Conservation (phyloP, 2,797 vertebrate species). For the Odontamblyopus lacepedii region DNA sequence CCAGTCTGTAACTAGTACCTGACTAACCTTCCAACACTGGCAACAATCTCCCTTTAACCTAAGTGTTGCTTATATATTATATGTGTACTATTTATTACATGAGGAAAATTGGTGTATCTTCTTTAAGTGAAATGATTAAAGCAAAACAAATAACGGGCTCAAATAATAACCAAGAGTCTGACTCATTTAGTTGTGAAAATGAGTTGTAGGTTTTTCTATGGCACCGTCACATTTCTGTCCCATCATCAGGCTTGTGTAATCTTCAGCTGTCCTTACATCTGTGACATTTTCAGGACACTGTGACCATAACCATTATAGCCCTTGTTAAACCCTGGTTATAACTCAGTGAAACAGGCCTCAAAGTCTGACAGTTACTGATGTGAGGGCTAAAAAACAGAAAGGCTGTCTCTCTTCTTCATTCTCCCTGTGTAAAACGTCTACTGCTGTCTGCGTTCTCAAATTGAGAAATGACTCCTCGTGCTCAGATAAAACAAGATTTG, state of each 20-base stretch:
- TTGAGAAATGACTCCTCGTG: conserved; percentile 8
- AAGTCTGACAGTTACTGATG: neutral
- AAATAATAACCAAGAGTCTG: too few relatives aligned
- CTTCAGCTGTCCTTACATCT: neutral
- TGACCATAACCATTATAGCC: conserved; percentile 12
- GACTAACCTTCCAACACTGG: too few relatives aligned
- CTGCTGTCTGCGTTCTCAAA: conserved; percentile 1
- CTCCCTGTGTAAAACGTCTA: neutral
- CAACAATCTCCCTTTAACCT: too few relatives aligned
- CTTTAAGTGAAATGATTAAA: too few relatives aligned
- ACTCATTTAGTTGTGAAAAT: neutral
- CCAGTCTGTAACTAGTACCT: too few relatives aligned
- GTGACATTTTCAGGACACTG: neutral
- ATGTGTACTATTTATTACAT: too few relatives aligned
- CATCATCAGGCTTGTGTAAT: neutral
- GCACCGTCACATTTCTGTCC: neutral
- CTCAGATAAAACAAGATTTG: conserved; percentile 2
- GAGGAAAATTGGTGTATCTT: too few relatives aligned
- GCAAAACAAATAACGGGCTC: too few relatives aligned
- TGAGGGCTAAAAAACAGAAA: neutral
- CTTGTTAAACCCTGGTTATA: conserved; percentile 9
- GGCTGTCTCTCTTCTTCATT: neutral
- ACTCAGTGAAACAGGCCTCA: conserved; percentile 5
- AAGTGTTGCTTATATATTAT: too few relatives aligned
- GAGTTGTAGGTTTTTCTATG: neutral